These are phyloP conservation scores for Sinonovacula constricta DNA, from an alignment of 1,140 invertebrate genomes.

Conservation along the genomic window DNA sequence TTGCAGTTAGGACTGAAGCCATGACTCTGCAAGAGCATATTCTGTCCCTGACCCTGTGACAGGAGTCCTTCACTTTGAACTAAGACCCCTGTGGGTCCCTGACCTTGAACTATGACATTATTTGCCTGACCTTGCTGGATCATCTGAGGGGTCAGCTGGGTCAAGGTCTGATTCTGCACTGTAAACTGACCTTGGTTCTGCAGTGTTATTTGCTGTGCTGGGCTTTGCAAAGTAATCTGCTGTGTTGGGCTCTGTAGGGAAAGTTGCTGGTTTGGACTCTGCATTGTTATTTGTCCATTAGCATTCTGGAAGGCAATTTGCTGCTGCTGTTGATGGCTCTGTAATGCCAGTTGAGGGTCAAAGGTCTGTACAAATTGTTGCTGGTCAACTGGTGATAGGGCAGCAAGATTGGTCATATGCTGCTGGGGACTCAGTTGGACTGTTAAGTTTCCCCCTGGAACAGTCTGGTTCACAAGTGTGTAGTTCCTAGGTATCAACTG, in stretches of 20 bases:
- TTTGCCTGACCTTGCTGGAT: slow-evolving; percentile 31
- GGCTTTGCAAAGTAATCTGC: slow-evolving; percentile 45
- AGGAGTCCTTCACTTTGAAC: slow-evolving; percentile 38
- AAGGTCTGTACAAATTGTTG: slow-evolving; percentile 44
- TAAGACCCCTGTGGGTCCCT: slow-evolving; percentile 23
- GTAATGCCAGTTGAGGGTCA: slow-evolving; percentile 36
- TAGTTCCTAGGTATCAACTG: slow-evolving; percentile 40
- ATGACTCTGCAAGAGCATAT: slow-evolving; percentile 35
- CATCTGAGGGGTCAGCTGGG: slow-evolving; percentile 41
- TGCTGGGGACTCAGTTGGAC: slow-evolving; percentile 44
- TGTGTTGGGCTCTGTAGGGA: slow-evolving; percentile 38
- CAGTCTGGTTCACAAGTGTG: slow-evolving; percentile 28
- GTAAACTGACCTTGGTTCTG: slow-evolving; percentile 42
- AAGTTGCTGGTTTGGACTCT: slow-evolving; percentile 42
- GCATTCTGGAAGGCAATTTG: slow-evolving; percentile 50
- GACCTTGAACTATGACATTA: slow-evolving; percentile 36
- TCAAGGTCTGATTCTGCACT: slow-evolving; percentile 11
- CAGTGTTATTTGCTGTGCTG: slow-evolving; percentile 34
- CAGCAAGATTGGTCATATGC: slow-evolving; percentile 5
- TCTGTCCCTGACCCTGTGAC: slow-evolving; percentile 18
- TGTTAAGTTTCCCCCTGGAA: slow-evolving; percentile 32
- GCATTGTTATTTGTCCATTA: slow-evolving; percentile 35
- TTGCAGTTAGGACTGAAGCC: slow-evolving; percentile 33
- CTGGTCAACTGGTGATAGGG: slow-evolving; percentile 38
- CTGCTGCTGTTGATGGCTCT: slow-evolving; percentile 33